Evolutionary conservation across 2,888 invertebrate genomes (phyloP), one percentile per base, ranked within the genome.

Genomic region (Monochamus alternatus): DNA sequence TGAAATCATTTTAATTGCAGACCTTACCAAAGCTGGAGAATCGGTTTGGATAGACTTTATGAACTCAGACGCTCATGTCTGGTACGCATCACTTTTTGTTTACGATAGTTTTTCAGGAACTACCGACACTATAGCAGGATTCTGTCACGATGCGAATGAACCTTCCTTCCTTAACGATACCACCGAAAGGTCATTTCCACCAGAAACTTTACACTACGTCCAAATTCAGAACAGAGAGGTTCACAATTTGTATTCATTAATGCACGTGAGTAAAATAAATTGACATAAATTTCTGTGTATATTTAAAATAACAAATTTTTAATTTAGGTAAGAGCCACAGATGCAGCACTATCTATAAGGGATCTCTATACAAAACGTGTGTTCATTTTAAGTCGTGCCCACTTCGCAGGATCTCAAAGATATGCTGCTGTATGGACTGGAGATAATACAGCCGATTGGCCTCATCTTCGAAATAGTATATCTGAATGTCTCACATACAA

Each of bases 111-210:
- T 96, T 89, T 79, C 80, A 14, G 59, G 59, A 0, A 77, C 80
- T 22, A 95, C 96, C 0, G 94, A 95, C 0, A 95, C 94, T 12
- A 94, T 97, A 84, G 93, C 97, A 88, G 84, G 84, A 12, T 92
- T 96, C 38, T 99, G 99, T 99, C 99, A 99, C 87, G 99, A 99
- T 85, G 99, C 99, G 99, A 99, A 99, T 84, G 99, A 99, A 87
- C 99, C 99, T 0, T 97, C 98, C 4, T 97, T 99, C 0, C 99
- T 99, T 89, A 97, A 96, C 88, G 76, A 77, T 47, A 44, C 79
- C 4, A 43, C 74, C 2, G 86, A 99, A 90, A 92, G 98, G 22
- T 98, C 98, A 0, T 96, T 99, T 94, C 96, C 96, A 4, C 97
- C 97, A 84, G 98, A 98, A 89, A 91, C 94, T 76, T 87, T 95